Conservation (phyloP, 2,113 vertebrate genomes). For the Pleuronectes platessa region DNA sequence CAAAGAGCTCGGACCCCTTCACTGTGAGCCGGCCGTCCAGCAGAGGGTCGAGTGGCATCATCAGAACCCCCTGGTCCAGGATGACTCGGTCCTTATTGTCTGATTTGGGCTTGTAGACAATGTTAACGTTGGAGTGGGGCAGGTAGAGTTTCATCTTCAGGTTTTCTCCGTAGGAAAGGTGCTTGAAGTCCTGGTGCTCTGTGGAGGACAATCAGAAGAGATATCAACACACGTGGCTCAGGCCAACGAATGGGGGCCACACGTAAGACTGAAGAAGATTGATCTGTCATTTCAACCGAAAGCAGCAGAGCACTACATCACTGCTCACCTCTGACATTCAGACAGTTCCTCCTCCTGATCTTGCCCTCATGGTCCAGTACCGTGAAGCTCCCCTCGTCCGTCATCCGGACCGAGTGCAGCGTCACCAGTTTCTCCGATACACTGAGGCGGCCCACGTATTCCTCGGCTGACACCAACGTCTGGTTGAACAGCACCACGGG, state of each 20-base stretch:
- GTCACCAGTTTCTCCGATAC: conserved; percentile 62
- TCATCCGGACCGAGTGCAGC: conserved; percentile 73
- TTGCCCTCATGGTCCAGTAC: conserved; percentile 75
- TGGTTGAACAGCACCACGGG: conserved; percentile 68
- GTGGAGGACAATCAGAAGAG: not conserved
- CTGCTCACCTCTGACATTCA: conserved; percentile 80
- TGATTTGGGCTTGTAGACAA: conserved; percentile 71
- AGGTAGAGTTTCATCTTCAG: conserved; percentile 77
- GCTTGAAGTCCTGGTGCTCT: conserved; percentile 79
- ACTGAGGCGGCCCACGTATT: conserved; percentile 72
- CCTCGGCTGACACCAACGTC: conserved; percentile 49
- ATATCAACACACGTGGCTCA: not conserved
- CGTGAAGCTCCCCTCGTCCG: conserved; percentile 80
- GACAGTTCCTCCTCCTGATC: conserved; percentile 72
- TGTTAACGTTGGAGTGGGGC: conserved; percentile 60
- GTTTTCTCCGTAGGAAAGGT: conserved; percentile 55
- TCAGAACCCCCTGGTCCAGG: conserved; percentile 69
- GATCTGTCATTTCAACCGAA: not conserved
- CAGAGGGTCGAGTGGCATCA: conserved; percentile 57
- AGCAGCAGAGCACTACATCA: not conserved
- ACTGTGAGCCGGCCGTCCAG: conserved; percentile 75
- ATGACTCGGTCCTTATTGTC: conserved; percentile 66
- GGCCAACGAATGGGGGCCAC: no score
- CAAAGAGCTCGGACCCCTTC: conserved; percentile 67
- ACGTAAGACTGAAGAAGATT: not conserved